Percentiles rank a stretch among this genome's conserved stretches.
phyloP scores from a whole-genome alignment of 1,140 invertebrate genomes.

The Sitobion miscanthi region DNA sequence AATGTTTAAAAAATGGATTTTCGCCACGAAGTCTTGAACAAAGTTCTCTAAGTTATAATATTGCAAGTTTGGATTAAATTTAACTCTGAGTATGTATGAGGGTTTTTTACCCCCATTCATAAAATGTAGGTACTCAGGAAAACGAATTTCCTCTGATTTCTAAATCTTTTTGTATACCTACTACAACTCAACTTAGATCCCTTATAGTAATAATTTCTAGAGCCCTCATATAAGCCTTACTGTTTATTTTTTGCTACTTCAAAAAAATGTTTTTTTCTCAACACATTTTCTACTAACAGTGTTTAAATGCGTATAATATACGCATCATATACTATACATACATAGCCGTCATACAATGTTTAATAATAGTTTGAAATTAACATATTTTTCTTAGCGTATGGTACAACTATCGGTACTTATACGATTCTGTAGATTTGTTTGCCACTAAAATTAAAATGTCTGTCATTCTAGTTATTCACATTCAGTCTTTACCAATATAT shows the following conservation, averaged over 20 bases:
- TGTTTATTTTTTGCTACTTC: not conserved
- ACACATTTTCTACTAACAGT: not conserved
- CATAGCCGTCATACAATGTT: not conserved
- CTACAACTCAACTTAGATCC: not conserved
- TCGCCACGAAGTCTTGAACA: not conserved
- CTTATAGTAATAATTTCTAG: not conserved
- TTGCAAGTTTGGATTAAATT: not conserved
- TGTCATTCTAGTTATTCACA: not conserved
- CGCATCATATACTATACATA: not conserved
- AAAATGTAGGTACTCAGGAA: not conserved
- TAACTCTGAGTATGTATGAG: not conserved
- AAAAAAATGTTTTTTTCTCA: not conserved
- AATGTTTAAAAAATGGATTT: not conserved
- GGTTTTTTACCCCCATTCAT: not conserved
- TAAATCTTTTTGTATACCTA: slow-evolving; percentile 17
- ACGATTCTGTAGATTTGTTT: not conserved
- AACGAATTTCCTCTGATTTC: not conserved
- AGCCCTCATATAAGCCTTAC: not conserved
- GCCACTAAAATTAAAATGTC: not conserved
- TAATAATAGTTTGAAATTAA: not conserved
- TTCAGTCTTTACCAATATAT: not conserved
- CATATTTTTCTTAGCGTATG: not conserved
- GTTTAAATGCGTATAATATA: not conserved
- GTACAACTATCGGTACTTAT: not conserved
- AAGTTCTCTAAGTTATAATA: not conserved